Base-by-base conservation (phyloP, 2,888 invertebrate genomes). In the Pristionchus arcanus region DNA sequence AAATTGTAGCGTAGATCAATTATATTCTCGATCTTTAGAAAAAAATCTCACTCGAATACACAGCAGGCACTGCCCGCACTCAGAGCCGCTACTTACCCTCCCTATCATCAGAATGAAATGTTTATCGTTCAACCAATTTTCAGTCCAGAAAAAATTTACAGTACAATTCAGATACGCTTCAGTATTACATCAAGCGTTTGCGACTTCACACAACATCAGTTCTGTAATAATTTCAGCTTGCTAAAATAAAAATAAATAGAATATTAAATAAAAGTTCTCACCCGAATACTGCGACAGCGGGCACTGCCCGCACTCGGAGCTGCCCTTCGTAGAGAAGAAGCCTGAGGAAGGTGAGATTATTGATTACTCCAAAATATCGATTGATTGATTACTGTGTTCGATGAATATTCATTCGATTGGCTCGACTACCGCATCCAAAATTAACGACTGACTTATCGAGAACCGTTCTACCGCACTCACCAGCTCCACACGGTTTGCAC, bases 401-500 rank as follows among this genome's bases (percentile, higher is more conserved):
- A 55, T 16, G n/a, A 71, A 1, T 16, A 34, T 11, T 28, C 2
- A 2, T 3, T 34, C 2, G 34, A 15, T 34, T 16, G 15, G 0
- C 25, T 31, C 11, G 42, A 49, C 9, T 49, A 49, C 21, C 59
- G 59, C 5, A 59, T 4, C 16, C 25, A 3, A 49, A 49, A 49
- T 42, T 42, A 42, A 5, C 42, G 42, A 49, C 11, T 49, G 11
- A 9, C 42, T 9, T 7, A 42, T 42, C 9, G 42, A 3, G 42
- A 42, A n/a, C n/a, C n/a, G n/a, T n/a, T n/a, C 42, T 49, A 49
- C 42, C 42, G 42, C n/a, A 63, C 85, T 66, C 68, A 87, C 87
- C 87, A 66, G 95, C 94, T 2, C 95, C 95, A 93, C 96, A 96
- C n/a, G 95, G 95, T 5, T 92, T 92, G 91, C 96, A 96, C 42